Base-by-base conservation (phyloP, 1,140 invertebrate genomes). In the Harlomillsia oculata region DNA sequence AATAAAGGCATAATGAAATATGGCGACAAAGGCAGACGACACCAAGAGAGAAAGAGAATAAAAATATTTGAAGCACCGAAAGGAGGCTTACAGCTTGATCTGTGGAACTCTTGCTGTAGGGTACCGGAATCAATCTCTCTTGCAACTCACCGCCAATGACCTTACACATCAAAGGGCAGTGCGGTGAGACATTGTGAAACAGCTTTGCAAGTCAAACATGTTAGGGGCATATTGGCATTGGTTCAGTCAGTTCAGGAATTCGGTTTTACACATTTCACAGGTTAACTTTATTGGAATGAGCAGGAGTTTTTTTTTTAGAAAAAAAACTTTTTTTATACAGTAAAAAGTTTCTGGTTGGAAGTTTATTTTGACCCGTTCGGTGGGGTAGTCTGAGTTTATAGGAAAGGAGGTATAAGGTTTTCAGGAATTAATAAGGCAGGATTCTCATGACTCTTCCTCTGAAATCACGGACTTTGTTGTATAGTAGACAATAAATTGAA, bases 141-240 rank as follows among this genome's bases (percentile, higher is more conserved):
- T 95, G 90, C 82, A 93, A 91, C 83, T 93, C 89, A 83, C 90
- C 90, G 85, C 89, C 89, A 89, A 95, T 95, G 83, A 92, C 89
- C 89, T 93, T 89, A 80, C 84, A 84, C 81, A 81, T 79, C 79
- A 82, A 82, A 82, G 80, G 80, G 80, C 80, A 83, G 63, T 65
- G 59, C 63, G 63, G 60, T 65, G 60, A 65, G 55, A 65, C 60
- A 63, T 63, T 53, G 5, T 59, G 53, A 54, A 34, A 57, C 29
- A 62, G 37, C 44, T 54, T 52, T 37, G n/a, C 30, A 59, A 53
- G 50, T 53, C 20, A 39, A 59, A 53, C 40, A 49, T 46, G 45
- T 49, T 36, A 49, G 41, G 49, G 28, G 44, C 32, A 44, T 39
- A 21, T n/a, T 49, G 28, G 45, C 45, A n/a, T n/a, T n/a, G n/a